Base-by-base conservation (phyloP, 1,140 invertebrate species). In the Trypoxylus dichotomus region DNA sequence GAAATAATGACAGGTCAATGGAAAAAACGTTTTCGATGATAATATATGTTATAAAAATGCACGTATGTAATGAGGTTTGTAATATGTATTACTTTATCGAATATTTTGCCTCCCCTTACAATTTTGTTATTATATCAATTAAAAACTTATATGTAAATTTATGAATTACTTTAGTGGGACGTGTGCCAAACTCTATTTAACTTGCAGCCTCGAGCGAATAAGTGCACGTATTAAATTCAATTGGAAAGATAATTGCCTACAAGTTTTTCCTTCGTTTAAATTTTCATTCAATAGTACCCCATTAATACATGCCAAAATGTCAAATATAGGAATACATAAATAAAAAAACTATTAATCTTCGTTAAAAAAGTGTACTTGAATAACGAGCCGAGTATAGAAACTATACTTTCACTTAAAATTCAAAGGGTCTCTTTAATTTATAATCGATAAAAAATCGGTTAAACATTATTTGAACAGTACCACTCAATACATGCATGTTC, bases 101-200 rank as follows among this genome's bases (percentile, higher is more conserved):
- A 54, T 54, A n/a, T 54, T 54, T 15, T 37, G 32, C 47, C 47
- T 54, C 47, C 19, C 19, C 5, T 6, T 54, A 54, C 47, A 54
- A 54, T 54, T n/a, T 54, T 54, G 13, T 54, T 54, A 54, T 54
- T 54, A 54, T 54, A 54, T 54, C 47, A 54, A 54, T 54, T 54
- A 54, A 54, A 54, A n/a, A 47, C 13, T 54, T 54, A 54, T 54
- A 54, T 54, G 47, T 19, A 54, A 54, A 54, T 54, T 54, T 54
- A 19, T 54, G 15, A 54, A 54, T 54, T 54, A 54, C 19, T n/a
- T 54, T 19, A 54, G 47, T 19, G 47, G 47, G n/a, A 54, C 47
- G 11, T n/a, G 15, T 19, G 15, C 47, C 47, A 54, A 54, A 54
- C 47, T 19, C 47, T 54, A 37, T 37, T 37, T 37, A 54, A 54